Percentiles rank a stretch among this genome's conserved stretches.
Evolutionary conservation across 53 echinoderm and acorn worm genomes (phyloP).

Genomic region (Crossaster papposus): DNA sequence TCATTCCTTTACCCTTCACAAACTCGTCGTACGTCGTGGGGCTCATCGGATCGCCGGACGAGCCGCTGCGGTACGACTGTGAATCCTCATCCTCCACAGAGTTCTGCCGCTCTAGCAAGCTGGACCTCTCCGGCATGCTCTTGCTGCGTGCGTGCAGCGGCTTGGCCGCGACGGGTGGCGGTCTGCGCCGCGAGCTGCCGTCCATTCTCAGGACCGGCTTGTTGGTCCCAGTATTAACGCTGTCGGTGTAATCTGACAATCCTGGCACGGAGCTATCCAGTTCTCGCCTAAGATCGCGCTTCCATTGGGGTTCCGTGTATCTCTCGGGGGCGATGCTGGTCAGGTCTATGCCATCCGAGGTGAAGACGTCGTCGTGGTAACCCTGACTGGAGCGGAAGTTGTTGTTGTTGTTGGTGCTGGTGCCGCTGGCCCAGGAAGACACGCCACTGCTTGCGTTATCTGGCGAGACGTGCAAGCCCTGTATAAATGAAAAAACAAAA

Average conservation of each 20-base stretch:
- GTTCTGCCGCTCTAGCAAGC: constrained; percentile 24
- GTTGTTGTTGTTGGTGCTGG: constrained; percentile 56
- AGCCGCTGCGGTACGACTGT: constrained; percentile 3
- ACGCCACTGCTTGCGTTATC: constrained; percentile 56
- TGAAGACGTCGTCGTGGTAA: constrained; percentile 56
- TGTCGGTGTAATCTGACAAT: background rate
- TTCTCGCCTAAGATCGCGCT: constrained; percentile 46
- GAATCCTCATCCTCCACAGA: constrained; percentile 38
- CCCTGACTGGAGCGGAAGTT: constrained; percentile 47
- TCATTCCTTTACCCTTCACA: constrained; percentile 53
- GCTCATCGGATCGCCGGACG: constrained; percentile 8
- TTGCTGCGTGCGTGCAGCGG: constrained; percentile 54
- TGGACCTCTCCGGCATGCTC: constrained; percentile 61
- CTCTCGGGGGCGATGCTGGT: constrained; percentile 44
- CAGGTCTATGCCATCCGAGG: constrained; percentile 52
- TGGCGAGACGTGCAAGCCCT: constrained; percentile 36
- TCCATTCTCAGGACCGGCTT: constrained; percentile 39
- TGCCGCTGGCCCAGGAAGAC: constrained; percentile 65
- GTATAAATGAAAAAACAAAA: background rate
- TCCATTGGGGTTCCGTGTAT: constrained; percentile 59
- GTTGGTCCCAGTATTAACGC: constrained; percentile 6
- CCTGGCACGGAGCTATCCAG: constrained; percentile 42
- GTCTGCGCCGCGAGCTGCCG: constrained; percentile 7
- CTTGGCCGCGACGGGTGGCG: constrained; percentile 28
- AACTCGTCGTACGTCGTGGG: constrained; percentile 56